These are phyloP conservation scores for Drosophila funebris DNA, from an alignment of 1,140 invertebrate genomes.

Conservation along the genomic window DNA sequence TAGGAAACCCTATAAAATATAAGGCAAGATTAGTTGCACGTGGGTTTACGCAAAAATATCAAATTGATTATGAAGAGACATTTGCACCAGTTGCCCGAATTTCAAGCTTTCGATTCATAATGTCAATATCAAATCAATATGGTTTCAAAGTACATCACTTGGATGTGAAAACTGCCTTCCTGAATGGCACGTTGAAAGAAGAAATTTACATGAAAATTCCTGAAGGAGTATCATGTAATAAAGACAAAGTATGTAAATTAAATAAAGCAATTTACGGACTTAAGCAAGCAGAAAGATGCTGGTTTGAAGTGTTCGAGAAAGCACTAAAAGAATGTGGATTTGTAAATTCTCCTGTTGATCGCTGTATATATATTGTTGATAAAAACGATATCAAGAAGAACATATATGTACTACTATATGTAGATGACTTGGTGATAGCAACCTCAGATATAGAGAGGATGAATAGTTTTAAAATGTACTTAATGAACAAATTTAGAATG, in stretches of 20 bases:
- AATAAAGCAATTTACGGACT: conserved; percentile 83
- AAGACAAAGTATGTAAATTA: conserved; percentile 63
- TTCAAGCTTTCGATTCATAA: background rate
- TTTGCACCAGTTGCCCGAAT: background rate
- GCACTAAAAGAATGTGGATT: conserved; percentile 59
- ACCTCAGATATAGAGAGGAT: background rate
- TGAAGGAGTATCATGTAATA: conserved; percentile 57
- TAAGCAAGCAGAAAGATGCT: conserved; percentile 78
- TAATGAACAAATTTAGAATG: conserved; percentile 47
- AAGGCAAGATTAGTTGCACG: background rate
- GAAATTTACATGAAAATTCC: conserved; percentile 79
- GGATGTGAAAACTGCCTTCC: conserved; percentile 81
- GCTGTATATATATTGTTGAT: conserved; percentile 63
- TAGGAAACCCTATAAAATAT: background rate
- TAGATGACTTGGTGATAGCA: conserved; percentile 56
- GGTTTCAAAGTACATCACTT: conserved; percentile 46
- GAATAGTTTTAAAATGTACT: conserved; percentile 43
- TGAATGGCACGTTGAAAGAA: conserved; percentile 82
- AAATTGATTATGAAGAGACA: background rate
- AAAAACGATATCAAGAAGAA: conserved; percentile 37
- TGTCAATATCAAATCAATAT: background rate
- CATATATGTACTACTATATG: conserved; percentile 63
- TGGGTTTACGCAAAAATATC: background rate
- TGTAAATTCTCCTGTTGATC: conserved; percentile 59
- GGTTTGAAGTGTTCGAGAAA: conserved; percentile 65